Base-by-base conservation (phyloP, 2,797 vertebrate genomes). In the Hypotaenidia okinawae region DNA sequence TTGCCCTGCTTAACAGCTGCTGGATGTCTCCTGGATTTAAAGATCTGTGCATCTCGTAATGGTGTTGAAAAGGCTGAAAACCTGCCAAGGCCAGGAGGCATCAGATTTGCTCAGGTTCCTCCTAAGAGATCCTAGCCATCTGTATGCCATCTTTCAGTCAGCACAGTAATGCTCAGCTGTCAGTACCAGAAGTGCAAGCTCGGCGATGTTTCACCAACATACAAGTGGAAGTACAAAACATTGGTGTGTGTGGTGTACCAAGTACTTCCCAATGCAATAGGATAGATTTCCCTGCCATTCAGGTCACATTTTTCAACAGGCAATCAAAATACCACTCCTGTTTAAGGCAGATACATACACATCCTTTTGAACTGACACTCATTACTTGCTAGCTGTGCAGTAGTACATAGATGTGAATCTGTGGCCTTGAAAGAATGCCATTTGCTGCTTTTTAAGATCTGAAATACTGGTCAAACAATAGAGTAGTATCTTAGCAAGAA, bases 211-310 rank as follows among this genome's bases (percentile, higher is more conserved):
- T 58, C 68, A 30, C 37, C 30, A 35, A 33, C n/a, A 35, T 28
- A 9, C 3, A 33, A 52, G 35, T 17, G 4, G 11, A 81, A 39
- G 19, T 32, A 37, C 27, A 67, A 73, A 45, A 1, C n/a, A 51
- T 2, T 7, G 23, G 14, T 57, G 39, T 27, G n/a, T n/a, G 13
- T 2, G 10, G 27, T 17, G 15, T 70, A 64, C 30, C 2, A 43
- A n/a, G 6, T 33, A 52, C 13, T 30, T 30, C 25, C 5, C 61
- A 41, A 8, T 0, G 0, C 3, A 2, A 28, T 6, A 6, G 0
- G 32, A 13, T 30, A 17, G 28, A n/a, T 16, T n/a, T 32, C 54
- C 19, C 16, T 51, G 39, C 66, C 23, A 11, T 49, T 73, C 39
- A 55, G 11, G 19, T 33, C 49, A 57, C 12, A 21, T 27, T 68